Base-by-base conservation (phyloP, 2,113 vertebrate species). In the Alosa alosa region DNA sequence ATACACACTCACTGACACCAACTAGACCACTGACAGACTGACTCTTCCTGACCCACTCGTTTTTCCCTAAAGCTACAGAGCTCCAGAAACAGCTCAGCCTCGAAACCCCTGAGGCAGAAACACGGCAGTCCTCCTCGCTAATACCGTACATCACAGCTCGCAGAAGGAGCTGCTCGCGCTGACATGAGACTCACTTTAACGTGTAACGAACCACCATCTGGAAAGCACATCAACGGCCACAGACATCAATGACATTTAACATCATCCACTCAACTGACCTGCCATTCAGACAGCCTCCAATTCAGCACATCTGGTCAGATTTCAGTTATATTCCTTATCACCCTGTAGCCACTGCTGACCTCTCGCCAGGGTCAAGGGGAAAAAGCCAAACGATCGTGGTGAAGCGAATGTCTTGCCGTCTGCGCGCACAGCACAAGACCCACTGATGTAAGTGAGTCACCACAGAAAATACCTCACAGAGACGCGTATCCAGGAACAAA, bases 401-500 rank as follows among this genome's bases (percentile, higher is more conserved):
- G 95, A 78, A 78, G 72, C 31, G 72, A 78, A 78, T 95, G 95
- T 96, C 95, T 94, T 94, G 91, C 95, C 94, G 96, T 95, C 95
- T 95, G 96, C 96, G 96, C 95, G 96, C 96, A 97, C 96, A 96
- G 96, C 96, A 97, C 96, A 96, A 97, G 96, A 97, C 96, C 97
- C 97, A 97, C 96, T 98, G 97, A 99, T 98, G 97, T 97, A 96
- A 98, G 97, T 96, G 94, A 97, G 97, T 98, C 98, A 97, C 97
- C 97, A 97, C 97, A 99, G 98, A 99, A 99, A 99, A 99, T 99
- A 99, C 97, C 98, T 97, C 97, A 96, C 95, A 96, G 96, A 99
- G 98, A 99, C 97, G 97, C 97, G 96, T 97, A 98, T 97, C 97
- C 97, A 97, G 96, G 96, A 96, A 97, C 97, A 97, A 97, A 99